Evolutionary conservation across 1,140 invertebrate genomes (phyloP).

Genomic region (Heliothis virescens): DNA sequence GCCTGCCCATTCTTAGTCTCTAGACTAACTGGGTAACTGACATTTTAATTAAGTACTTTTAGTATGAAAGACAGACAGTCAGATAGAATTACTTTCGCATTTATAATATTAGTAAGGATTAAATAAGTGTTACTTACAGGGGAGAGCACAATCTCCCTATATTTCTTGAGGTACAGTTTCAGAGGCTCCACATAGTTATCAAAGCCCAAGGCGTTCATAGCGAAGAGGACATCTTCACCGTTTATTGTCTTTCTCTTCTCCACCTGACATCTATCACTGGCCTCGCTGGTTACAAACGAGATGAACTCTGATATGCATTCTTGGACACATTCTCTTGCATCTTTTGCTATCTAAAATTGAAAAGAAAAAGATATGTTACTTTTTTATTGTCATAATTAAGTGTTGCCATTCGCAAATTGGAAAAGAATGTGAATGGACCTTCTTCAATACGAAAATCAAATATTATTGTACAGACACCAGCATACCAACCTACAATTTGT

Average conservation of each 20-base stretch:
- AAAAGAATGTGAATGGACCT: too few species aligned
- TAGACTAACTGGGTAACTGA: too few species aligned
- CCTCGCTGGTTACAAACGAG: constrained; percentile 99
- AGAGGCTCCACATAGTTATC: constrained; percentile 99
- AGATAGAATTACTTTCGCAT: too few species aligned
- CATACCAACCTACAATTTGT: too few species aligned
- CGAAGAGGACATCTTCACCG: constrained; percentile 98
- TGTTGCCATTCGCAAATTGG: not conserved
- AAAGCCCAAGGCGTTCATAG: constrained; percentile 98
- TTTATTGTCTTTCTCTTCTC: constrained; percentile 99
- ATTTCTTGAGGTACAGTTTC: constrained; percentile 98
- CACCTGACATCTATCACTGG: constrained; percentile 97
- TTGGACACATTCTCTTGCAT: constrained; percentile 99
- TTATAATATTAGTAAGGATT: not conserved
- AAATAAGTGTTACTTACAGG: constrained; percentile 65
- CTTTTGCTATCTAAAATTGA: constrained; percentile 95
- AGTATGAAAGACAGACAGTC: too few species aligned
- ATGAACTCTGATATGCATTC: constrained; percentile 99
- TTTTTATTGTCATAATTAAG: not conserved
- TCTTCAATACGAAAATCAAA: too few species aligned
- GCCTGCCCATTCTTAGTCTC: too few species aligned
- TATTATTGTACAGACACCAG: too few species aligned
- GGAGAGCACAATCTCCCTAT: constrained; percentile 90
- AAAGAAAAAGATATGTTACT: not conserved
- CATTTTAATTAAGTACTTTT: too few species aligned